Base-by-base conservation (phyloP, 2,113 vertebrate genomes). In the Micronisus gabar region DNA sequence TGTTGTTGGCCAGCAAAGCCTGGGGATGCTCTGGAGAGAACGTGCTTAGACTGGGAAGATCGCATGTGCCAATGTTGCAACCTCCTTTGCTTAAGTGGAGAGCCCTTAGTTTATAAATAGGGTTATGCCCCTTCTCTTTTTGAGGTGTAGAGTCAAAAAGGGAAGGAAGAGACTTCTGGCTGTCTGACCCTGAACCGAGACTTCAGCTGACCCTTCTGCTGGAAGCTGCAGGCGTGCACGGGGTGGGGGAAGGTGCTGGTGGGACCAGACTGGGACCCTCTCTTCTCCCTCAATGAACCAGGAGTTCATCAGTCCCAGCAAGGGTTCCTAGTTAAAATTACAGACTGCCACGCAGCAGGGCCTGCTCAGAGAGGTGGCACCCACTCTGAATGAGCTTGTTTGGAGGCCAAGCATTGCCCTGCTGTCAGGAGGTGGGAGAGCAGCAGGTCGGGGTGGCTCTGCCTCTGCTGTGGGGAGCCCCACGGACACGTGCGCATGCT, bases 31-130 rank as follows among this genome's bases (percentile, higher is more conserved):
- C 53, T 29, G 52, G 72, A 68, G 58, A 41, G 27, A 34, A 5
- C 0, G 0, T 36, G 45, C 29, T 88, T 45, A 9, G 34, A 7
- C 41, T 72, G 76, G 53, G 55, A 70, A 75, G 52, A 30, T 74
- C 19, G 9, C 0, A 0, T 19, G 7, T 19, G 16, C 19, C 29
- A 11, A 2, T 43, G 48, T 32, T 62, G 52, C 47, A n/a, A 10
- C 38, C 14, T 61, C 9, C 19, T 59, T 67, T 72, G 56, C 45
- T 70, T 85, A n/a, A 41, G 52, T 38, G 27, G n/a, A 55, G 71
- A 61, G 6, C 40, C 43, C 20, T 80, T 41, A 20, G 50, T 38
- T 66, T 26, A 26, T 45, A 53, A 55, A 45, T 29, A 58, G 50
- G 32, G 52, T 38, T 43, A 8, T 70, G 16, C 21, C 45, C 47